A percentile compares a stretch with the other conserved stretches of the same genome.
phyloP scores from a whole-genome alignment of 2,113 vertebrate genomes.

The Myrmecophaga tridactyla region DNA sequence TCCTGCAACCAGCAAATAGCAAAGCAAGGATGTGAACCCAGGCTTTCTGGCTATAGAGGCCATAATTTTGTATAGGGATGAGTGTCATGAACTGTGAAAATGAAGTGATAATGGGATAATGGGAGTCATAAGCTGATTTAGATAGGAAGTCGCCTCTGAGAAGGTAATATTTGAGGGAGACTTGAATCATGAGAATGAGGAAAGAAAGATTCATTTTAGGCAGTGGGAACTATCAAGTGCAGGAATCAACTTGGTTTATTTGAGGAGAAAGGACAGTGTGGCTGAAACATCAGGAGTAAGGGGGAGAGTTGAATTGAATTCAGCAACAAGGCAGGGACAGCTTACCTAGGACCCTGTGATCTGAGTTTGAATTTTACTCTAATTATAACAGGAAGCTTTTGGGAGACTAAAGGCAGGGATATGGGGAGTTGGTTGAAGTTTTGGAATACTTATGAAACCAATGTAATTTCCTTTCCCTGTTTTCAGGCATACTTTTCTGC shows the following conservation, averaged over 20 bases:
- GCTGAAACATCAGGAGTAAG: not conserved
- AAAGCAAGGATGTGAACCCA: not conserved
- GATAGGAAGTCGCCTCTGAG: not conserved
- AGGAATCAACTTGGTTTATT: not conserved
- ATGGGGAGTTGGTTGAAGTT: conserved; percentile 14
- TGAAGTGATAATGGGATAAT: not conserved
- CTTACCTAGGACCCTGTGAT: not conserved
- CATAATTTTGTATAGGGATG: too few species aligned
- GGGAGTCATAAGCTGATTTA: not conserved
- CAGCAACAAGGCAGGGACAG: not conserved
- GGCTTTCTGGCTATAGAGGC: not conserved
- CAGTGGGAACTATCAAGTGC: not conserved
- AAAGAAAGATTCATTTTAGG: not conserved
- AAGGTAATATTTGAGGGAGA: not conserved
- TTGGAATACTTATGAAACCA: conserved; percentile 21
- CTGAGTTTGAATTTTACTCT: conserved; percentile 24
- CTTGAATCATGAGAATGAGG: not conserved
- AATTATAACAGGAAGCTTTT: not conserved
- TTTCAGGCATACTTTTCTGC: not conserved
- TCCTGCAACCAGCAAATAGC: not conserved
- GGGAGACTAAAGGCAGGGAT: not conserved
- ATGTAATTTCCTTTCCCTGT: not conserved
- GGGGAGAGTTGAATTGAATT: not conserved
- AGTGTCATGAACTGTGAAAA: not conserved
- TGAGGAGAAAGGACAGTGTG: not conserved